Evolutionary conservation across 2,888 invertebrate genomes (phyloP).

Genomic region (Trissolcus japonicus): DNA sequence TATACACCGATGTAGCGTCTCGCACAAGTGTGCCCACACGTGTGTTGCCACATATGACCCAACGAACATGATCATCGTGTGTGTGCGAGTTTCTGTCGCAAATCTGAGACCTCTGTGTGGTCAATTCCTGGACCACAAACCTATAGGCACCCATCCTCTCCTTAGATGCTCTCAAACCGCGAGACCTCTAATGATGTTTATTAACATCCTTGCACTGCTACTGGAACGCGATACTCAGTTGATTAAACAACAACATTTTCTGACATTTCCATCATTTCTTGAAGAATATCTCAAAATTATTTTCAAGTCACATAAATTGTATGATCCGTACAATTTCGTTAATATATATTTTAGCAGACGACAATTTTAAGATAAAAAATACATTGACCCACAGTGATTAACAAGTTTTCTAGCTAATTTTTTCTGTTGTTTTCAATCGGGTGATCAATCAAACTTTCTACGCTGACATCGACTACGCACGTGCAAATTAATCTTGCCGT

Average conservation of each 20-base stretch:
- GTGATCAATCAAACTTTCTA: too few relatives aligned
- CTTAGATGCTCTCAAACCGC: slow-evolving; percentile 48
- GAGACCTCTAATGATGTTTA: slow-evolving; percentile 58
- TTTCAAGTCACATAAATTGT: too few relatives aligned
- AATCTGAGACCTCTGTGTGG: slow-evolving; percentile 49
- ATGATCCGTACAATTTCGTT: too few relatives aligned
- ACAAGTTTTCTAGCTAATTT: too few relatives aligned
- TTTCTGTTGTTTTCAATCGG: too few relatives aligned
- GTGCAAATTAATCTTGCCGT: neutral
- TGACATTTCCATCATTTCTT: too few relatives aligned
- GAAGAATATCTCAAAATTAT: too few relatives aligned
- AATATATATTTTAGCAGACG: too few relatives aligned
- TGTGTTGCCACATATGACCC: slow-evolving; percentile 38
- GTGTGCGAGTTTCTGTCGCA: slow-evolving; percentile 17
- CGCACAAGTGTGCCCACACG: slow-evolving; percentile 42
- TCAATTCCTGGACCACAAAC: slow-evolving; percentile 56
- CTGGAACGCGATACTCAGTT: slow-evolving; percentile 6
- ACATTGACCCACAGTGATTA: too few relatives aligned
- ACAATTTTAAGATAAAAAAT: too few relatives aligned
- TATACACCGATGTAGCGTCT: slow-evolving; percentile 45
- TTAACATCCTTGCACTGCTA: slow-evolving; percentile 44
- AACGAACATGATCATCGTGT: neutral
- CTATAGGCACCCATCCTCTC: slow-evolving; percentile 29
- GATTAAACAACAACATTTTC: too few relatives aligned
- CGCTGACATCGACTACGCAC: neutral